Evolutionary conservation across 1,140 invertebrate species (phyloP), one percentile per base, ranked within the genome.

Genomic region (Drosophila ironensis): DNA sequence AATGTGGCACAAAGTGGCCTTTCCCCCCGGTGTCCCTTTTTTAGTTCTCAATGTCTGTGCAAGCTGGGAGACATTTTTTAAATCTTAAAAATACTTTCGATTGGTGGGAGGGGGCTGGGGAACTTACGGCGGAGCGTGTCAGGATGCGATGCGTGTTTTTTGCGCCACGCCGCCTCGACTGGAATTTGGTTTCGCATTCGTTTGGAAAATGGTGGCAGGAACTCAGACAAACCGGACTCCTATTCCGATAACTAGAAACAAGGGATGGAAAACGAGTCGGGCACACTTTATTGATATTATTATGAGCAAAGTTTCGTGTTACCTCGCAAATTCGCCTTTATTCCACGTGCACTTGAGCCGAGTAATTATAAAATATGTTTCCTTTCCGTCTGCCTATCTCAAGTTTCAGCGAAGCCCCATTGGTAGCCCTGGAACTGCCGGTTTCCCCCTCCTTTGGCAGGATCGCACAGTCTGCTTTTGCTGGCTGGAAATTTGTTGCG

Each of bases 121-220:
- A 9, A 22, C 4, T 20, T 5, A 3, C 14, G 27, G 51, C 64
- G 63, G 20, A 48, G 57, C 28, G 66, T 69, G 68, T 67, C 67
- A 57, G 77, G 42, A 81, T 72, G 72, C 68, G 72, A 69, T 82
- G 77, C 78, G 60, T 84, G 78, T 77, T 77, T 72, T 60, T 84
- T 63, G 48, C 77, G 52, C 60, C 77, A 59, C 66, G 53, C 30
- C 67, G 47, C 52, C 53, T 51, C 66, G 67, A 50, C 53, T 60
- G 78, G 77, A 84, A 82, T 82, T 82, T 69, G 61, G 78, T 84
- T 84, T 84, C 78, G 78, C 61, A 82, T 82, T 82, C 69, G 77
- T 52, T 82, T 84, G 61, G 68, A 82, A 81, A 82, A 72, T 64
- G 77, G 11, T 44, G 35, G 37, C 40, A 67, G 17, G 35, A 52